These are phyloP conservation scores for Acanthaster planci DNA, from an alignment of 35 echinoderm and acorn worm genomes.

Conservation along the genomic window DNA sequence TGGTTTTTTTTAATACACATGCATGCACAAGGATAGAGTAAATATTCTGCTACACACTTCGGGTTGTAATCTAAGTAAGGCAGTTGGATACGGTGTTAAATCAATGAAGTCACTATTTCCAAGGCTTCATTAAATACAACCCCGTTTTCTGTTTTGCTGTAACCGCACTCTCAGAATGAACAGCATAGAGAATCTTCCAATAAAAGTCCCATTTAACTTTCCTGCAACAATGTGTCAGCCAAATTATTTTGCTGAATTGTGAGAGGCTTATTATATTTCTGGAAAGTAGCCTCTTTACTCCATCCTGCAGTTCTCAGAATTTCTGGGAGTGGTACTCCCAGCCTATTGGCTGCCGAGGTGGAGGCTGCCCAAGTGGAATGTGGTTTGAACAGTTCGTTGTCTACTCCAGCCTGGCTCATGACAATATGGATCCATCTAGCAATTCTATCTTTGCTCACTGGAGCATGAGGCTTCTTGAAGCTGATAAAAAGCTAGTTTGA, in stretches of 20 bases:
- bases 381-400: constrained; percentile 36
- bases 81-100: no score
- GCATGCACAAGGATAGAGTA: no score
- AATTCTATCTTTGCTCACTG: constrained; percentile 47
- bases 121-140: no score
- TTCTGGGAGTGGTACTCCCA: constrained; percentile 23
- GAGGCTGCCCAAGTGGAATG: constrained; percentile 34
- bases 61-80: no score
- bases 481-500: constrained; percentile 57
- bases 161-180: no score
- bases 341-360: constrained; percentile 39
- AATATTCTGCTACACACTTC: no score
- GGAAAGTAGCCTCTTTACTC: constrained; percentile 40
- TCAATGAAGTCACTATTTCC: no score
- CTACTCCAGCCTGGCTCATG: constrained; percentile 45
- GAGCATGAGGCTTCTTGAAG: constrained; percentile 51
- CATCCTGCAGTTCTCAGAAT: constrained; percentile 37
- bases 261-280: constrained; percentile 39
- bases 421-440: constrained; percentile 52
- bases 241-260: not conserved
- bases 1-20: no score
- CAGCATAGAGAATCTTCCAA: no score
- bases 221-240: constrained; percentile 1
- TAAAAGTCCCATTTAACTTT: constrained; percentile 11
- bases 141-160: not conserved